These are phyloP conservation scores for Drosophila pruinosa DNA, from an alignment of 1,140 invertebrate species.

Conservation along the genomic window DNA sequence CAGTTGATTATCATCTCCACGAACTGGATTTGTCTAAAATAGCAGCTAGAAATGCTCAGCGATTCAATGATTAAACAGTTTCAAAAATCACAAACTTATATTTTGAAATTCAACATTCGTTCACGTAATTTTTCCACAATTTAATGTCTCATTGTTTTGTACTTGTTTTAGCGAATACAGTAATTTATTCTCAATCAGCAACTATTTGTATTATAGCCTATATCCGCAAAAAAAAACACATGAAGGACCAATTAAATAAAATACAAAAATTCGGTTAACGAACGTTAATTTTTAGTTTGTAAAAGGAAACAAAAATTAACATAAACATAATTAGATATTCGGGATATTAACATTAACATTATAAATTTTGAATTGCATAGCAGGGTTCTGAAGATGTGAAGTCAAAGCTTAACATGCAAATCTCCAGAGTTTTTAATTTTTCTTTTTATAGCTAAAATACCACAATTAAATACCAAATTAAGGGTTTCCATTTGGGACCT, in stretches of 20 bases:
- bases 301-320: slow-evolving; percentile 45
- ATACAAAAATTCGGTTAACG: slow-evolving; percentile 10
- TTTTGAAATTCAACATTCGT: too few species aligned
- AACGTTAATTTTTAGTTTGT: slow-evolving; percentile 41
- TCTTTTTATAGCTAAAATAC: slow-evolving; percentile 51
- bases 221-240: not conserved
- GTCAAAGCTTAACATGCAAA: slow-evolving; percentile 13
- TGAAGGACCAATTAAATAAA: not conserved
- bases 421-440: slow-evolving; percentile 21
- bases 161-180: too few species aligned
- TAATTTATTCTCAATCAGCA: too few species aligned
- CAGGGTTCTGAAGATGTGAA: not conserved
- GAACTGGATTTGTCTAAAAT: too few species aligned
- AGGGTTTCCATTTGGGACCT: not conserved
- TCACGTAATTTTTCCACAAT: too few species aligned
- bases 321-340: slow-evolving; percentile 33
- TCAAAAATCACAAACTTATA: too few species aligned
- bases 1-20: too few species aligned
- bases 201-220: too few species aligned
- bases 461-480: slow-evolving; percentile 42
- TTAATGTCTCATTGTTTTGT: too few species aligned
- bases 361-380: slow-evolving; percentile 48
- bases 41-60: too few species aligned
- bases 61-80: too few species aligned
- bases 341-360: slow-evolving; percentile 45